These are phyloP conservation scores for Dasypus novemcinctus DNA, from an alignment of 2,113 vertebrate species.

Conservation along the genomic window DNA sequence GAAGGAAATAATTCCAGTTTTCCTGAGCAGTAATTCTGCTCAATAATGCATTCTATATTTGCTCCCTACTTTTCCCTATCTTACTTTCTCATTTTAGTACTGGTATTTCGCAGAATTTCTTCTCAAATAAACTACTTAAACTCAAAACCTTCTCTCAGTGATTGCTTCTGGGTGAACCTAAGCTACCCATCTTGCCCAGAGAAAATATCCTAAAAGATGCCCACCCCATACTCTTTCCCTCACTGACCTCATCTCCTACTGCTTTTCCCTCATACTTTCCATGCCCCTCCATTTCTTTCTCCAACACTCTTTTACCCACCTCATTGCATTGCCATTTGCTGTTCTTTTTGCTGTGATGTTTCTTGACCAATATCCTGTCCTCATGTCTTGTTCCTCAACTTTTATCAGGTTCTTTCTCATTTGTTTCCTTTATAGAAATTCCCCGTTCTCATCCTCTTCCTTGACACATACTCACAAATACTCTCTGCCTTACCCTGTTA, in stretches of 20 bases:
- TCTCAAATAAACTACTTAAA: not conserved
- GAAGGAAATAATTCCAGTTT: not conserved
- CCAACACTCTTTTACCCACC: not conserved
- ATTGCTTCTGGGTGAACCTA: not conserved
- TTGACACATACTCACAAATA: not conserved
- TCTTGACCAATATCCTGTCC: not conserved
- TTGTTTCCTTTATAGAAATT: not conserved
- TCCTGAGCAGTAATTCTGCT: not conserved
- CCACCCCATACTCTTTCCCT: not conserved
- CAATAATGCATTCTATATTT: not conserved
- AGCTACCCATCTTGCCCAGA: not conserved
- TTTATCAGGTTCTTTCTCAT: not conserved
- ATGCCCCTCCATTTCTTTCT: not conserved
- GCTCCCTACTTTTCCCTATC: not conserved
- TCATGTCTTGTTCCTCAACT: not conserved
- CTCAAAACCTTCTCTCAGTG: not conserved
- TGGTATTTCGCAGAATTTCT: not conserved
- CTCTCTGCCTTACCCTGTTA: not conserved
- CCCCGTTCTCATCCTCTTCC: rapidly evolving
- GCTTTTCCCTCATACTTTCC: not conserved
- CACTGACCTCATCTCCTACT: not conserved
- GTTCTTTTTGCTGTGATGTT: not conserved
- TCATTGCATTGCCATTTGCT: not conserved
- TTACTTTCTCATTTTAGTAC: not conserved
- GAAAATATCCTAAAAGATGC: not conserved